Percentiles rank a stretch among this genome's conserved stretches.
Evolutionary conservation across 1,140 invertebrate genomes (phyloP).

Genomic region (Whitmania pigra): DNA sequence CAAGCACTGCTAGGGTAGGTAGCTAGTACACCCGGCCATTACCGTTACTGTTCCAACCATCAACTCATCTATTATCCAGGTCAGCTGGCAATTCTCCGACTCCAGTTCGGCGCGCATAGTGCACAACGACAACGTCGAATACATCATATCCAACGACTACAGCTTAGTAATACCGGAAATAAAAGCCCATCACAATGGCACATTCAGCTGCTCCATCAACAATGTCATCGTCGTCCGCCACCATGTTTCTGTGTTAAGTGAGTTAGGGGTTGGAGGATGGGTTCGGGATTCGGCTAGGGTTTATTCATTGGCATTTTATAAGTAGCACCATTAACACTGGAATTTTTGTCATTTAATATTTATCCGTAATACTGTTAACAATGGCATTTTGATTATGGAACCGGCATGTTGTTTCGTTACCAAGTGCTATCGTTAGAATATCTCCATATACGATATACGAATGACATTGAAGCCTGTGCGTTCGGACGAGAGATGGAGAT

Average conservation of each 20-base stretch:
- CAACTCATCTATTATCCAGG: neutral
- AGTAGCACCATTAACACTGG: neutral
- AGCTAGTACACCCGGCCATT: too few relatives aligned
- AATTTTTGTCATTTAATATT: neutral
- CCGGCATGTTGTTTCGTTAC: neutral
- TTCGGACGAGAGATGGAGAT: neutral
- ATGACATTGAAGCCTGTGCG: neutral
- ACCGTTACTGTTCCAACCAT: too few relatives aligned
- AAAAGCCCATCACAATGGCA: neutral
- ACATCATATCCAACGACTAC: conserved; percentile 12
- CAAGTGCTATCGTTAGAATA: neutral
- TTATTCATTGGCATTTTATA: too few relatives aligned
- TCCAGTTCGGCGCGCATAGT: neutral
- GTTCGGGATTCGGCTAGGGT: too few relatives aligned
- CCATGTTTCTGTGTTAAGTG: conserved; percentile 11
- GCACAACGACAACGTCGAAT: conserved; percentile 9
- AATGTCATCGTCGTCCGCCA: conserved; percentile 7
- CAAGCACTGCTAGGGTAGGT: too few relatives aligned
- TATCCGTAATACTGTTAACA: neutral
- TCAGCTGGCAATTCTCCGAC: conserved; percentile 16
- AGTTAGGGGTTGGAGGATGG: neutral
- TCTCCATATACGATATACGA: neutral
- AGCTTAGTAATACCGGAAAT: conserved; percentile 9
- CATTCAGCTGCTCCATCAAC: conserved; percentile 12
- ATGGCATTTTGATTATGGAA: neutral